Base-by-base conservation (phyloP, 2,888 invertebrate genomes). In the Patella depressa region DNA sequence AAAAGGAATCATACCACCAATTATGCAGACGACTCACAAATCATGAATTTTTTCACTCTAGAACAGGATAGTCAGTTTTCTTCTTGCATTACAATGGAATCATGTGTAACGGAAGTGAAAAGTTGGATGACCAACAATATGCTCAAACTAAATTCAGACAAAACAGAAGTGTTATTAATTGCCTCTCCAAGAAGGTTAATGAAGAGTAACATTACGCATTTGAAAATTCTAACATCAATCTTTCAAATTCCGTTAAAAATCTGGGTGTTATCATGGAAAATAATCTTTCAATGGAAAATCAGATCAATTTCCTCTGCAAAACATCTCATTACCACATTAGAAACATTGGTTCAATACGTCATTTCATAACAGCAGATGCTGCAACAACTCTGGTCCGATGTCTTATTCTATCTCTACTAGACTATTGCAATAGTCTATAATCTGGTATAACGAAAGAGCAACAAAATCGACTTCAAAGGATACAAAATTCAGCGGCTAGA, bases 11-110 rank as follows among this genome's bases (percentile, higher is more conserved):
- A 14, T 34, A 75, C 15, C 72, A 79, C 71, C 79, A 83, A 54
- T 82, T 81, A 82, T 74, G 80, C 80, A 11, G 79, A 79, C 72
- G 81, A 80, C 75, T 73, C 78, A 24, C 77, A 79, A 73, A 73
- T 73, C 14, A 76, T 53, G 54, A 57, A 72, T 53, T 9, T n/a
- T 3, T 59, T 59, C 19, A 59, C 59, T 59, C 59, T n/a, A 59
- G 29, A 29, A 29, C 29, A 29, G 29, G 2, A 29, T 29, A 29
- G 3, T 29, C 29, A 29, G 29, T 29, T 3, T 2, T 29, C 29
- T 2, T 29, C 29, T 29, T 29, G 29, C 29, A 29, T 29, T 1
- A 29, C 11, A 5, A 59, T 59, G 59, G 14, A 59, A 59, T 17
- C 72, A 76, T 70, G 79, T 73, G 34, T 53, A 76, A n/a, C 59